Percentiles rank a stretch among this genome's conserved stretches.
These are phyloP conservation scores for Bujurquina vittata DNA, from an alignment of 2,113 vertebrate species.

Conservation along the genomic window DNA sequence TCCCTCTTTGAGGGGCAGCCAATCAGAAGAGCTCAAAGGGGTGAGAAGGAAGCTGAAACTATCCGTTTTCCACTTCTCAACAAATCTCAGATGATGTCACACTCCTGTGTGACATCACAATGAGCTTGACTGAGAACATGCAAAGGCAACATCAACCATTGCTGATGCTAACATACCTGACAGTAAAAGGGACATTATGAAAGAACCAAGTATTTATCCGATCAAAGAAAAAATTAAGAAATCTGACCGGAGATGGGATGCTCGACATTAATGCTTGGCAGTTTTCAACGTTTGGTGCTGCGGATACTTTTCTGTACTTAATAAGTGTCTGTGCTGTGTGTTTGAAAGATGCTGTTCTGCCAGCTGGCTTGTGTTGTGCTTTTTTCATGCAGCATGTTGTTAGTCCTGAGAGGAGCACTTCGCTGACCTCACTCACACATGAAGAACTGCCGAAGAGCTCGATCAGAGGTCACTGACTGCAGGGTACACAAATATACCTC, in stretches of 20 bases:
- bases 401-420: background rate
- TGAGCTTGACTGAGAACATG: background rate
- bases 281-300: background rate
- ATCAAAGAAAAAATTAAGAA: background rate
- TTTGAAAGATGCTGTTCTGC: background rate
- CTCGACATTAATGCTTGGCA: background rate
- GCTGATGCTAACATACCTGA: background rate
- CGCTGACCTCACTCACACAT: background rate
- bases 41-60: background rate
- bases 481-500: background rate
- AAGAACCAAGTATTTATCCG: background rate
- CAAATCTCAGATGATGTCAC: background rate
- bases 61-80: background rate
- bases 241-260: rapidly evolving
- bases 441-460: conserved; percentile 16
- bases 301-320: background rate
- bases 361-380: background rate
- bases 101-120: background rate
- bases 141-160: background rate
- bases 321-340: background rate
- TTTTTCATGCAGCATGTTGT: background rate
- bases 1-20: background rate
- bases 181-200: background rate
- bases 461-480: background rate
- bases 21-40: background rate